Evolutionary conservation across 2,888 invertebrate species (phyloP).

Genomic region (Harpalus rubripes): DNA sequence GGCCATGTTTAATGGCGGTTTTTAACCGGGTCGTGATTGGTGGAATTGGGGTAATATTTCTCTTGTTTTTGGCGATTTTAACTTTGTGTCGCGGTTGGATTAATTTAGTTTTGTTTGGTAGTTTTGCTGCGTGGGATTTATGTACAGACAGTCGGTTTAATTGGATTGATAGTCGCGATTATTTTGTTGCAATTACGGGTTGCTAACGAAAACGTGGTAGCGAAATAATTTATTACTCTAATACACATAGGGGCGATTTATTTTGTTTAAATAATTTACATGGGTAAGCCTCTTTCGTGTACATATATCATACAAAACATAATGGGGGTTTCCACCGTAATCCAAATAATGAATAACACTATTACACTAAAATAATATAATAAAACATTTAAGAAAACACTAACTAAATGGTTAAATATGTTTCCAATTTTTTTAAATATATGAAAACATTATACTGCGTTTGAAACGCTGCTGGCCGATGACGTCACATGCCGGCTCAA

Average conservation of each 20-base stretch:
- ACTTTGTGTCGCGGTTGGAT: conserved; percentile 32
- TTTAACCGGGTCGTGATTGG: conserved; percentile 28
- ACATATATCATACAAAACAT: neutral
- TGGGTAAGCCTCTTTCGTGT: neutral
- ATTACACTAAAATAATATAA: too few species aligned
- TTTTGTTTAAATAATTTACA: conserved; percentile 7
- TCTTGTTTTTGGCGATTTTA: conserved; percentile 34
- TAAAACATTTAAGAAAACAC: too few species aligned
- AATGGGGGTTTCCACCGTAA: too few species aligned
- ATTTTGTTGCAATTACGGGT: conserved; percentile 11
- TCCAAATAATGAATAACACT: too few species aligned
- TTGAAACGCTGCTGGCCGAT: too few species aligned
- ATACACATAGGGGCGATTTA: neutral
- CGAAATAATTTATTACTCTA: neutral
- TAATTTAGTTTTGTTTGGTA: conserved; percentile 21
- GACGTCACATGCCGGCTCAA: too few species aligned
- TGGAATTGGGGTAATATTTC: conserved; percentile 46
- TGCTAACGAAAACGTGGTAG: neutral
- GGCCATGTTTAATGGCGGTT: conserved; percentile 54
- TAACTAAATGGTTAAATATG: too few species aligned
- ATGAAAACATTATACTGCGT: too few species aligned
- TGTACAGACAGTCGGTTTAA: conserved; percentile 18
- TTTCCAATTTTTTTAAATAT: too few species aligned
- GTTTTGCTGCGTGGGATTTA: conserved; percentile 19
- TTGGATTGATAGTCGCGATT: conserved; percentile 36